Evolutionary conservation across 2,888 invertebrate species (phyloP).

Genomic region (Nephrotoma guestfalica): DNA sequence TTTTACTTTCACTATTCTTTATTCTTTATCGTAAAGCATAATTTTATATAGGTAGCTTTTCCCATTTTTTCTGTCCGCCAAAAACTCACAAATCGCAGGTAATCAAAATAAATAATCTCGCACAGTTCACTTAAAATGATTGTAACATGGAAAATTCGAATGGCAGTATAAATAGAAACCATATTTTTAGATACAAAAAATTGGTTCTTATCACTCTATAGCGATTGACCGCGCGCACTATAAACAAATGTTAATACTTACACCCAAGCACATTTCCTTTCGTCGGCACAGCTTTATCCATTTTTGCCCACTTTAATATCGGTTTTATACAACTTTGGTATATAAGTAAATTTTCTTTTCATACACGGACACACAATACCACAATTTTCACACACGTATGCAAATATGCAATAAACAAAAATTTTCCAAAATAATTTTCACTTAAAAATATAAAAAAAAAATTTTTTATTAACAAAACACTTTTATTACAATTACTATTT

Average conservation of each 20-base stretch:
- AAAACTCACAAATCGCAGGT: no score
- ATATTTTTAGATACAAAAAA: not conserved
- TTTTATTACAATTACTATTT: not conserved
- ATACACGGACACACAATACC: not conserved
- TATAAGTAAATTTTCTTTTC: not conserved
- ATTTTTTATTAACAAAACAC: not conserved
- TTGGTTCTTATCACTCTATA: not conserved
- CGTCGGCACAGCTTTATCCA: conserved; percentile 38
- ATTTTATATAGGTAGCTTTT: not conserved
- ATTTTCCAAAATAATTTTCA: not conserved
- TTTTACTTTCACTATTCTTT: not conserved
- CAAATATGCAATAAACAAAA: not conserved
- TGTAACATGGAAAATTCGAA: not conserved
- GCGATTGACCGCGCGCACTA: not conserved
- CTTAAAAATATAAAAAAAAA: not conserved
- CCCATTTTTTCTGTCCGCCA: not conserved
- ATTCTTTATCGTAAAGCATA: not conserved
- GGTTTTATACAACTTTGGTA: not conserved
- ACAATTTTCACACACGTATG: not conserved
- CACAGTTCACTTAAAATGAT: not conserved
- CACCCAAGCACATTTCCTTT: conserved; percentile 43
- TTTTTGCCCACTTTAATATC: not conserved
- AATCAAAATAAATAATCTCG: not conserved
- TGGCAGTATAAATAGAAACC: not conserved
- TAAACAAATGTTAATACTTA: conserved; percentile 28